Evolutionary conservation across 2,888 invertebrate genomes (phyloP).

Genomic region (Drosophila mayaguana): DNA sequence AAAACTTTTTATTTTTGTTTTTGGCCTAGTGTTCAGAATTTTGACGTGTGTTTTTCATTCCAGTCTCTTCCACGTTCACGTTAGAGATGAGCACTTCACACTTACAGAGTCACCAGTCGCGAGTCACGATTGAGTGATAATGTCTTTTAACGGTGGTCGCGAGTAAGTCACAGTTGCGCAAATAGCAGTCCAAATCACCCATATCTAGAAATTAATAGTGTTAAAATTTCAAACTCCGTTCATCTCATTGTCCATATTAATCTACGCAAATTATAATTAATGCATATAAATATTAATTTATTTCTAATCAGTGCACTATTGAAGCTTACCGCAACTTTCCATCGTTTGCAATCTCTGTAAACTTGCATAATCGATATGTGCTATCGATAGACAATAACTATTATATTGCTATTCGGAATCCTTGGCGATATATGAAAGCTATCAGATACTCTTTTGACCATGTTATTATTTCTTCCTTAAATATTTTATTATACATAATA

Average conservation of each 20-base stretch:
- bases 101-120: slow-evolving; percentile 3
- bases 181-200: not conserved
- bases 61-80: slow-evolving; percentile 62
- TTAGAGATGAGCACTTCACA: slow-evolving; percentile 36
- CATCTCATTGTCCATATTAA: too few species aligned
- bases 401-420: not conserved
- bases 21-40: slow-evolving; percentile 40
- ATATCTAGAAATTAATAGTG: not conserved
- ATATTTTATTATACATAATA: not conserved
- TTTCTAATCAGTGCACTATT: too few species aligned
- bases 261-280: not conserved
- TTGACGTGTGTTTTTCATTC: slow-evolving; percentile 64
- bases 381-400: not conserved
- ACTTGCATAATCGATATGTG: not conserved
- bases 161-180: not conserved
- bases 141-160: not conserved
- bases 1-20: slow-evolving; percentile 35
- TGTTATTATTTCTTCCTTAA: not conserved
- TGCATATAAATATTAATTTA: not conserved
- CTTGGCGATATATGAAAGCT: too few species aligned
- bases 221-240: not conserved
- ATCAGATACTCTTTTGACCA: not conserved
- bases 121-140: not conserved
- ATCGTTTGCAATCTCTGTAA: too few species aligned
- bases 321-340: too few species aligned